phyloP scores from a whole-genome alignment of 2,888 invertebrate genomes.

The Amblyjoppa fuscipennis region DNA sequence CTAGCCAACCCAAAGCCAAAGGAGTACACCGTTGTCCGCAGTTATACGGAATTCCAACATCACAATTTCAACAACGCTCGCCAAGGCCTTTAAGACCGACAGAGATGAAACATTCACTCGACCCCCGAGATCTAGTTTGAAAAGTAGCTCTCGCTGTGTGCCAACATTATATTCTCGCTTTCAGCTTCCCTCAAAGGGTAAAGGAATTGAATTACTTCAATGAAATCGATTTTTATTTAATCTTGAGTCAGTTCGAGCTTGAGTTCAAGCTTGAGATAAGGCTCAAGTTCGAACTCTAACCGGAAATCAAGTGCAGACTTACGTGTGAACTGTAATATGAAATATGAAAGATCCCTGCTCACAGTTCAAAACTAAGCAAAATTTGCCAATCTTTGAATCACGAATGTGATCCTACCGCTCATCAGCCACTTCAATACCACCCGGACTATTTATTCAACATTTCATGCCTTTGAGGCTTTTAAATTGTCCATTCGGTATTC shows the following conservation, averaged over 20 bases:
- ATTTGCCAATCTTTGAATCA: not conserved
- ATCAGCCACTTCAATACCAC: not conserved
- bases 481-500: not conserved
- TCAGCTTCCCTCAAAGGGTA: not conserved
- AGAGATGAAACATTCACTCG: slow-evolving; percentile 28
- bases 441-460: not conserved
- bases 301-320: not conserved
- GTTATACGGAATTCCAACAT: slow-evolving; percentile 62
- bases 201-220: not conserved
- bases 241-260: not conserved
- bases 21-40: slow-evolving; percentile 58
- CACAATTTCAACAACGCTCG: slow-evolving; percentile 25
- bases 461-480: not conserved
- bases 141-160: not conserved
- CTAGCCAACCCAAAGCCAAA: slow-evolving; percentile 62
- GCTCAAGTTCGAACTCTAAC: not conserved
- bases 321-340: not conserved
- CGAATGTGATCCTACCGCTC: not conserved
- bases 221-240: not conserved
- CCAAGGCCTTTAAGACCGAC: slow-evolving; percentile 38
- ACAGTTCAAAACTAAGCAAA: no score
- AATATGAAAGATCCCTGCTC: no score
- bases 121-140: not conserved
- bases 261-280: not conserved
- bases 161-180: not conserved